Conservation (phyloP, 2,888 invertebrate genomes). For the Drosophila ustulata region DNA sequence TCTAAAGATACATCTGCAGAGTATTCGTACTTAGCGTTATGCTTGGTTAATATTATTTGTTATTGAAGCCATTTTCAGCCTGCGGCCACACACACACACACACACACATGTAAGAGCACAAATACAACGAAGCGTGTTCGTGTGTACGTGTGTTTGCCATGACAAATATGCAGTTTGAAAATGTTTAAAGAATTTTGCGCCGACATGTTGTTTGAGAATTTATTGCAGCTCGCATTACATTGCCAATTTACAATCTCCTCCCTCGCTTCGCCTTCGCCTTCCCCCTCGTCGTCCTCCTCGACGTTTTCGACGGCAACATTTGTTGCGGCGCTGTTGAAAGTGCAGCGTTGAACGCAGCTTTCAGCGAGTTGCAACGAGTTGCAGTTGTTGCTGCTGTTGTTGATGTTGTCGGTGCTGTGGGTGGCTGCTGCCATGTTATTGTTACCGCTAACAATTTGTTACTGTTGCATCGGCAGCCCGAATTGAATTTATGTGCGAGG, state of each 20-base stretch:
- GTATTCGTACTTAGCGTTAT: background rate
- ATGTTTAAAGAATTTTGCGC: constrained; percentile 62
- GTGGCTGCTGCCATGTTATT: constrained; percentile 38
- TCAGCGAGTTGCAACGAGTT: background rate
- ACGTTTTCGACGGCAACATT: constrained; percentile 43
- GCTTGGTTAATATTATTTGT: background rate
- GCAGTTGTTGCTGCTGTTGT: background rate
- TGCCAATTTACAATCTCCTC: constrained; percentile 51
- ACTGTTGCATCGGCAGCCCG: constrained; percentile 16
- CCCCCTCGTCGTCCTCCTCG: too few species aligned
- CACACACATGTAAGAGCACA: background rate
- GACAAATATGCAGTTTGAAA: constrained; percentile 66
- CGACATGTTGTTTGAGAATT: constrained; percentile 57
- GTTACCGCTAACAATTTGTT: constrained; percentile 48
- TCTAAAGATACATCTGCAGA: background rate
- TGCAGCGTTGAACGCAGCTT: constrained; percentile 7
- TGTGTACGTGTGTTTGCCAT: constrained; percentile 22
- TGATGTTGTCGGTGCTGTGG: constrained; percentile 2
- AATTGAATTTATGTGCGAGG: constrained; percentile 13
- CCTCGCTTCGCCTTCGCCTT: background rate
- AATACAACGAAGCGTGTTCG: background rate
- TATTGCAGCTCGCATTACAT: constrained; percentile 60
- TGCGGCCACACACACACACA: background rate
- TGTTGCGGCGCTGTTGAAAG: constrained; percentile 39
- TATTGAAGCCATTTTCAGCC: background rate